phyloP scores from a whole-genome alignment of 2,113 vertebrate species.

The Zosterops lateralis region DNA sequence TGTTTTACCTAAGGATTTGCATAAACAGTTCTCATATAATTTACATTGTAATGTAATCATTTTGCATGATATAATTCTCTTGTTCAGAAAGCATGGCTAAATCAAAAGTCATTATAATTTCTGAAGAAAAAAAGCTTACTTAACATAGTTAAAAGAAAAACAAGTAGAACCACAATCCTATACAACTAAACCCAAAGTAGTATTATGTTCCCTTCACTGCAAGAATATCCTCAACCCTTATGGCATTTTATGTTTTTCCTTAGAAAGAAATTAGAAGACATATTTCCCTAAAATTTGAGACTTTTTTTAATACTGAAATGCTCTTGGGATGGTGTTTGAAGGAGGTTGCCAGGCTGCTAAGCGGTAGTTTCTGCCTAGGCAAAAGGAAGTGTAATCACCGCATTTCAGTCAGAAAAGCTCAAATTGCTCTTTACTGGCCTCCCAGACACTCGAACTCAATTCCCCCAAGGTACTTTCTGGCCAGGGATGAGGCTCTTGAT shows the following conservation, averaged over 20 bases:
- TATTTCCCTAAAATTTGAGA: not conserved
- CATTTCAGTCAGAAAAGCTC: not conserved
- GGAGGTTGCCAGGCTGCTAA: not conserved
- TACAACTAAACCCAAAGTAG: not conserved
- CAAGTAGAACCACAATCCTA: not conserved
- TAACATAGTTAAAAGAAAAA: not conserved
- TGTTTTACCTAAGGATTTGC: not conserved
- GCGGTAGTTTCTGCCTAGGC: not conserved
- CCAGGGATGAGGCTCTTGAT: not conserved
- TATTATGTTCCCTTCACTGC: accelerated
- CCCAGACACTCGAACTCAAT: not conserved
- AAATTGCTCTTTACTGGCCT: not conserved
- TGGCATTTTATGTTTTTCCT: not conserved
- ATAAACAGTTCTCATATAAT: not conserved
- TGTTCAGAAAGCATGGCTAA: not conserved
- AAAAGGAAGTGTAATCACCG: not conserved
- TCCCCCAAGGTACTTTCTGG: not conserved
- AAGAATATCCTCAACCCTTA: not conserved
- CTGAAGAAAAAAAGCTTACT: not conserved
- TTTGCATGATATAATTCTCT: not conserved
- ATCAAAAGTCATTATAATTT: not conserved
- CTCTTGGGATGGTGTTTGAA: not conserved
- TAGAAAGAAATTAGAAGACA: not conserved
- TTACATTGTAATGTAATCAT: not conserved
- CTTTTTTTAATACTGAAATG: not conserved